Percentiles rank a stretch among this genome's conserved stretches.
phyloP scores from a whole-genome alignment of 1,140 invertebrate genomes.

The Lordiphosa stackelbergi region DNA sequence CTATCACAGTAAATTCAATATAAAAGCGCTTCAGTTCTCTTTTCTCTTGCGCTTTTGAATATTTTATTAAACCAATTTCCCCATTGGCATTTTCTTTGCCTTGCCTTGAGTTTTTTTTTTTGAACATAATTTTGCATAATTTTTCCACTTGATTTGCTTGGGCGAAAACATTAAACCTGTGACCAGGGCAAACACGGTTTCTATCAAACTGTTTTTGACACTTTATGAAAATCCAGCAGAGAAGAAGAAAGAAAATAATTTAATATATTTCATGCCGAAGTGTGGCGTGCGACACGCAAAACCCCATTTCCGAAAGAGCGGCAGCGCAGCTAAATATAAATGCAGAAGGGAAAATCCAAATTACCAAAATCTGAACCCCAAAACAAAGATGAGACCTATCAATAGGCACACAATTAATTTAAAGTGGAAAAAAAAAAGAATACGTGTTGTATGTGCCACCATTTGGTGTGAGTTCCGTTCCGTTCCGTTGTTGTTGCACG shows the following conservation, averaged over 20 bases:
- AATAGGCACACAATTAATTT: slow-evolving; percentile 66
- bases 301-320: slow-evolving; percentile 47
- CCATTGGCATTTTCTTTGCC: neutral
- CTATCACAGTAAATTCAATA: too few species aligned
- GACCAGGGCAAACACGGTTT: slow-evolving; percentile 12
- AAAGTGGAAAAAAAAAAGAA: slow-evolving; percentile 18
- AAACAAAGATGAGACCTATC: slow-evolving; percentile 54
- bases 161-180: slow-evolving; percentile 41
- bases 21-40: too few species aligned
- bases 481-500: slow-evolving; percentile 6
- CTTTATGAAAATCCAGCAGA: slow-evolving; percentile 26
- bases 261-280: slow-evolving; percentile 37
- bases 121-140: slow-evolving; percentile 51
- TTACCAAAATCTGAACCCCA: slow-evolving; percentile 13
- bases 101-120: too few species aligned
- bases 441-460: slow-evolving; percentile 26
- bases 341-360: slow-evolving; percentile 33
- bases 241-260: slow-evolving; percentile 7
- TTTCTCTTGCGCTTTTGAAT: neutral
- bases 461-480: slow-evolving; percentile 68
- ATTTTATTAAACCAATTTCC: slow-evolving; percentile 36
- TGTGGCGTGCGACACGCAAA: slow-evolving; percentile 61
- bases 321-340: slow-evolving; percentile 40
- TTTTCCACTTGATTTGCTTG: slow-evolving; percentile 64
- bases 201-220: slow-evolving; percentile 59